A percentile compares a stretch with the other conserved stretches of the same genome.
These are phyloP conservation scores for Tenthredo amoena DNA, from an alignment of 2,888 invertebrate species.

Conservation along the genomic window DNA sequence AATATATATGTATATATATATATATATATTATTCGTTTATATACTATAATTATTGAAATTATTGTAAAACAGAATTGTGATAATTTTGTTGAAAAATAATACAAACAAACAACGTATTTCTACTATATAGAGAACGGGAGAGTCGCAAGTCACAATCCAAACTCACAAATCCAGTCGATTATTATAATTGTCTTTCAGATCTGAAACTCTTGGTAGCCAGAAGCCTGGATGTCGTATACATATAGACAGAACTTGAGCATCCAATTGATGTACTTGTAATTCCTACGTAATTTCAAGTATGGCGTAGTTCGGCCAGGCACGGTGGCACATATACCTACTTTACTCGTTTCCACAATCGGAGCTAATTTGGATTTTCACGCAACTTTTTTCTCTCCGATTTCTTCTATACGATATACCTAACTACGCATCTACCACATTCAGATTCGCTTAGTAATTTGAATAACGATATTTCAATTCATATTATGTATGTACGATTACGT, in stretches of 20 bases:
- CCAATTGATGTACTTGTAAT: neutral
- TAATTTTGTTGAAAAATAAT: neutral
- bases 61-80: neutral
- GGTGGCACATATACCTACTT: constrained; percentile 21
- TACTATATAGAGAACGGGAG: constrained; percentile 31
- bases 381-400: constrained; percentile 33
- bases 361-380: constrained; percentile 19
- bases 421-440: constrained; percentile 26
- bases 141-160: constrained; percentile 21
- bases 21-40: neutral
- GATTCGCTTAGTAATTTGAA: constrained; percentile 32
- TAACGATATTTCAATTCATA: neutral
- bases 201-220: neutral
- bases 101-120: constrained; percentile 8
- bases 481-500: neutral
- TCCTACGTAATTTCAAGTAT: neutral
- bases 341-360: constrained; percentile 15
- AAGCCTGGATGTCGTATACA: constrained; percentile 22
- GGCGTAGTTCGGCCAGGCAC: constrained; percentile 19
- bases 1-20: neutral
- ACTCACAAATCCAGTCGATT: constrained; percentile 6
- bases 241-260: neutral
- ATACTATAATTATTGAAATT: neutral
- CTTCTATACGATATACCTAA: neutral
- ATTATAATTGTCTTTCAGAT: neutral